Evolutionary conservation across 2,888 invertebrate genomes (phyloP).

Genomic region (Pimpla rufipes): DNA sequence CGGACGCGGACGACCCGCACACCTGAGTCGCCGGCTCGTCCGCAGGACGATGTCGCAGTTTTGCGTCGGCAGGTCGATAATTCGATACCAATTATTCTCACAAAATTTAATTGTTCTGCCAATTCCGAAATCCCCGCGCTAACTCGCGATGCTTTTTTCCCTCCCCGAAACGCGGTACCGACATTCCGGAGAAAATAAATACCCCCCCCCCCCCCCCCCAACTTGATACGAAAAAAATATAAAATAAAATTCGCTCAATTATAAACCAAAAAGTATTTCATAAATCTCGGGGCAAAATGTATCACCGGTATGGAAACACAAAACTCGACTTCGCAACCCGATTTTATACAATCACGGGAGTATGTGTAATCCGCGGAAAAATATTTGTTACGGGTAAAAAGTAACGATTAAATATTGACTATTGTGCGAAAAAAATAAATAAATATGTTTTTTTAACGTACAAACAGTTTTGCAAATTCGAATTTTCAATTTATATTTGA

Average conservation of each 20-base stretch:
- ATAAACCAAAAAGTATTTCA: background rate
- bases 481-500: too few relatives aligned
- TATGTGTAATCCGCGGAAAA: too few relatives aligned
- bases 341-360: background rate
- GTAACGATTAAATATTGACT: too few relatives aligned
- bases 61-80: slow-evolving; percentile 45
- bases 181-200: background rate
- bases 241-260: background rate
- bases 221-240: background rate
- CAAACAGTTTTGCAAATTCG: too few relatives aligned
- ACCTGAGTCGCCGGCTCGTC: slow-evolving; percentile 21
- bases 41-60: slow-evolving; percentile 32
- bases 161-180: background rate
- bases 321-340: background rate
- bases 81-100: slow-evolving; percentile 63
- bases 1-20: background rate
- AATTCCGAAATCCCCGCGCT: slow-evolving; percentile 41
- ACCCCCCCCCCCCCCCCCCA: too few relatives aligned
- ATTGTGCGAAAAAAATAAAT: too few relatives aligned
- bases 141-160: background rate
- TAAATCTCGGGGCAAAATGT: background rate
- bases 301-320: too few relatives aligned
- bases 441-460: too few relatives aligned
- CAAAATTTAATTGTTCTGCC: slow-evolving; percentile 53
- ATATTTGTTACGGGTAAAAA: too few relatives aligned